Conservation (phyloP, 2,888 invertebrate species). For the Drosophila kuntzei region DNA sequence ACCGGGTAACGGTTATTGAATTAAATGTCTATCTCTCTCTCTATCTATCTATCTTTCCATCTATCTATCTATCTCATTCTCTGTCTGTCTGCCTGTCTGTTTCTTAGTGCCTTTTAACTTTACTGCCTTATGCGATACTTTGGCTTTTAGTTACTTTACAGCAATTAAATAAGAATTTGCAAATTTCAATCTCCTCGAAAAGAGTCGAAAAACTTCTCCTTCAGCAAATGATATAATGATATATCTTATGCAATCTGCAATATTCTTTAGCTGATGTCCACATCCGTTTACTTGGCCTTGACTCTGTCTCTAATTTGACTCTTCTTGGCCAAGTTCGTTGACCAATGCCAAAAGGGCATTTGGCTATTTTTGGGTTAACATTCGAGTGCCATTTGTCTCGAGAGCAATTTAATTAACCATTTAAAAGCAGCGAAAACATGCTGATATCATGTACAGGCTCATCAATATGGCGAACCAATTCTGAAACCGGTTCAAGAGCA, state of each 20-base stretch:
- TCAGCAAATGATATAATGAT: slow-evolving; percentile 22
- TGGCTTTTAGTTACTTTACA: slow-evolving; percentile 25
- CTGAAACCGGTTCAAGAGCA: neutral
- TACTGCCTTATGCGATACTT: neutral
- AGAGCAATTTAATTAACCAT: slow-evolving; percentile 31
- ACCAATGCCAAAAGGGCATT: slow-evolving; percentile 8
- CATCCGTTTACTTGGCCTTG: slow-evolving; percentile 2
- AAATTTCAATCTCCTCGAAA: slow-evolving; percentile 15
- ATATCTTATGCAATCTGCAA: slow-evolving; percentile 16
- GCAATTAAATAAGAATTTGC: slow-evolving; percentile 44
- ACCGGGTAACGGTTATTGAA: slow-evolving; percentile 65
- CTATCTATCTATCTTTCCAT: neutral
- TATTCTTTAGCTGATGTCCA: slow-evolving; percentile 2
- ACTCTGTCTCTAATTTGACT: slow-evolving; percentile 1
- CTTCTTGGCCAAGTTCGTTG: slow-evolving; percentile 22
- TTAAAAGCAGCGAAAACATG: slow-evolving; percentile 26
- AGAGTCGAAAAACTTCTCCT: neutral
- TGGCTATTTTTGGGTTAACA: slow-evolving; percentile 27
- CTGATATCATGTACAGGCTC: slow-evolving; percentile 7
- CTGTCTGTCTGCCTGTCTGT: neutral
- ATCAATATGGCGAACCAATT: slow-evolving; percentile 5
- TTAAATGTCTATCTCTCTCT: slow-evolving; percentile 46
- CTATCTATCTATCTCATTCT: neutral
- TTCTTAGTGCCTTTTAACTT: neutral
- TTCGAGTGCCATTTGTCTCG: slow-evolving; percentile 33